Evolutionary conservation across 2,888 invertebrate species (phyloP), one percentile per base, ranked within the genome.

Genomic region (Eupsilia transversa): DNA sequence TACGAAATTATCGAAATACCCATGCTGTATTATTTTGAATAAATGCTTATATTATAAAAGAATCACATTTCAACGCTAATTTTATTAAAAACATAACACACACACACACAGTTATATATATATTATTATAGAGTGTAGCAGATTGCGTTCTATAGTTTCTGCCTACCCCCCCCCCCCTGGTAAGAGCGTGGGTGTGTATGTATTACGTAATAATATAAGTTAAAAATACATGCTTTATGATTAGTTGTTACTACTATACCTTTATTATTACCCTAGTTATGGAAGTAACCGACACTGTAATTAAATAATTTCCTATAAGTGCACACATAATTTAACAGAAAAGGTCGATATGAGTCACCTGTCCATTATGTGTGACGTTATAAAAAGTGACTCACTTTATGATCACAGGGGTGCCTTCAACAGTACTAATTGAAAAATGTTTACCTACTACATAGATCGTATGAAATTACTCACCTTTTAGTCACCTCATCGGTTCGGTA

Each of bases 351-450:
- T n/a, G n/a, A n/a, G n/a, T n/a, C n/a, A n/a, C n/a, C n/a, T 67
- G 61, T 82, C 41, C 2, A 12, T n/a, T 10, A 10, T 63, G 49
- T n/a, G 54, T 85, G 46, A 65, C 46, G 68, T 73, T 63, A 77
- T 77, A 75, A 77, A 68, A 83, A 72, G 63, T 81, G 83, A 78
- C 60, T 80, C 80, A 86, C 33, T 71, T 57, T 71, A 67, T 70
- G 38, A 38, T 17, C 52, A 43, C 57, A 57, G n/a, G 30, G 72
- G 49, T 14, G 60, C 54, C 6, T 43, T 38, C 56, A 33, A 27
- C 74, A n/a, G 33, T 43, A 43, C 14, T 75, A 52, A 80, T 76
- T 82, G 52, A 54, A 71, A 63, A 76, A 54, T 71, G 63, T 76
- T 80, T 71, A 27, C 66, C 2, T 64, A 41, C 17, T n/a, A 6